These are phyloP conservation scores for Dynastes hyllus DNA, from an alignment of 2,888 invertebrate genomes.

Conservation along the genomic window DNA sequence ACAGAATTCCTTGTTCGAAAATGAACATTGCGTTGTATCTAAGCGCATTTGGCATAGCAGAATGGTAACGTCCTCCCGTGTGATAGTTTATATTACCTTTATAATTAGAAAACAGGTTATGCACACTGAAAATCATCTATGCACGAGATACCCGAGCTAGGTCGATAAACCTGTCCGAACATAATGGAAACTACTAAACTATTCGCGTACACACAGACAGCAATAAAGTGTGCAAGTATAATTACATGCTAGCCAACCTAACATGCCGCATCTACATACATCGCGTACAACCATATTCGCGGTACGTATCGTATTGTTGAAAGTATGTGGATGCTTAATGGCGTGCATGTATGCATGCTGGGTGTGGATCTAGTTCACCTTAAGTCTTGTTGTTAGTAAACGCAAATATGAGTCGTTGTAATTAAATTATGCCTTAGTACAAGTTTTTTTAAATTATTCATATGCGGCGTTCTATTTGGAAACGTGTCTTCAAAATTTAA, in stretches of 20 bases:
- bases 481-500: no score
- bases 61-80: background rate
- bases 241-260: slow-evolving; percentile 1
- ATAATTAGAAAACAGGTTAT: slow-evolving; percentile 28
- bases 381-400: background rate
- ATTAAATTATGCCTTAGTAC: no score
- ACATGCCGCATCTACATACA: background rate
- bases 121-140: slow-evolving; percentile 27
- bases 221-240: slow-evolving; percentile 15
- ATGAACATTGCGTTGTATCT: no score
- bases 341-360: background rate
- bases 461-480: no score
- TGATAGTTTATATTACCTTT: background rate
- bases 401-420: background rate
- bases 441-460: no score
- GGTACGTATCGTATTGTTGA: background rate
- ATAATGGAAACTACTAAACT: slow-evolving; percentile 22
- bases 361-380: slow-evolving; percentile 10
- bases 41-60: background rate
- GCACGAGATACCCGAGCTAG: slow-evolving; percentile 15
- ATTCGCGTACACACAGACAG: slow-evolving; percentile 9
- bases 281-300: background rate
- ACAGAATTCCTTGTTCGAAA: no score
- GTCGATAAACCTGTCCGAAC: slow-evolving; percentile 25
- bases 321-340: background rate